Percentiles rank a stretch among this genome's conserved stretches.
These are phyloP conservation scores for Danio choprae DNA, from an alignment of 2,797 vertebrate genomes.

Conservation along the genomic window DNA sequence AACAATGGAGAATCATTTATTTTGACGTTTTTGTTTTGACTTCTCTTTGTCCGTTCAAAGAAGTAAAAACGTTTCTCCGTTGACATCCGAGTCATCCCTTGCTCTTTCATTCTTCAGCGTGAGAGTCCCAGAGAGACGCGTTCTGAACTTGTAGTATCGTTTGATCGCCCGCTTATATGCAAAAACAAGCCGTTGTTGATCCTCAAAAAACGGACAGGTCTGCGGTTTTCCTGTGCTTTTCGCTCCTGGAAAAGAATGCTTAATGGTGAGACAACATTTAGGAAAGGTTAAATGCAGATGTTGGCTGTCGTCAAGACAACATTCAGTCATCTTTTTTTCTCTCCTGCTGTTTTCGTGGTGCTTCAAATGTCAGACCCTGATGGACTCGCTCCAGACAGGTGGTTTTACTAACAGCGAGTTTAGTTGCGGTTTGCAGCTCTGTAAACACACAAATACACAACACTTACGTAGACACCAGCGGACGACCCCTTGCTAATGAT, in stretches of 20 bases:
- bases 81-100: constrained; percentile 33
- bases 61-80: constrained; percentile 35
- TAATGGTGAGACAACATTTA: background rate
- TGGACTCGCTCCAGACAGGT: constrained; percentile 46
- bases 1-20: constrained; percentile 46
- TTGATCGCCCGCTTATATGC: constrained; percentile 43
- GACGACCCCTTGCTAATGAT: constrained; percentile 42
- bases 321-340: background rate
- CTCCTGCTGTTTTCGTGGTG: constrained; percentile 14
- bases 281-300: constrained; percentile 27
- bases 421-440: constrained; percentile 36
- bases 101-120: constrained; percentile 41
- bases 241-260: constrained; percentile 8
- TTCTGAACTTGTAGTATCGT: constrained; percentile 39
- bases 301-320: background rate
- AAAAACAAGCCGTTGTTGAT: constrained; percentile 41
- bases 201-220: constrained; percentile 19
- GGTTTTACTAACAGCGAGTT: constrained; percentile 44
- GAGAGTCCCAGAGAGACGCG: constrained; percentile 54
- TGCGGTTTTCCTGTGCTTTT: constrained; percentile 40
- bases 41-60: constrained; percentile 30
- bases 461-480: constrained; percentile 36
- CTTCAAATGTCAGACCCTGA: constrained; percentile 40
- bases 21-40: constrained; percentile 29
- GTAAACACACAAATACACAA: constrained; percentile 50